Evolutionary conservation across 2,113 vertebrate species (phyloP), one percentile per base, ranked within the genome.

Genomic region (Pteronura brasiliensis): DNA sequence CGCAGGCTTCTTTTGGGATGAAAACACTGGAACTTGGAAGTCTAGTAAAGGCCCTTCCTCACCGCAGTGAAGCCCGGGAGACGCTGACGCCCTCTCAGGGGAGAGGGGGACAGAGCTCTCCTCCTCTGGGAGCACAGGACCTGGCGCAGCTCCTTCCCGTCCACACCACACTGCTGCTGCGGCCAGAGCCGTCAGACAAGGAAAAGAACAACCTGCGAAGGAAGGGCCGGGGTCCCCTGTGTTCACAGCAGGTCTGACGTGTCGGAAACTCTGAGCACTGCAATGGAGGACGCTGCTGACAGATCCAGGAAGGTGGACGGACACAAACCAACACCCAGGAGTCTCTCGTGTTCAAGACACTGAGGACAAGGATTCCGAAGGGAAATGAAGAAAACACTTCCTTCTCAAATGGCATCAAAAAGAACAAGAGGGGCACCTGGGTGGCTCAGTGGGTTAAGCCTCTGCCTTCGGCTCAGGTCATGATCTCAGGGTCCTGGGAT

Each of bases 111-210:
- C 36, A 88, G 14, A 34, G 12, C 69, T 57, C 5, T 59, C 69
- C 18, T 25, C 36, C 57, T 15, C 34, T 69, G 23, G 69, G 29
- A 74, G 31, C 44, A 20, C 18, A 12, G 1, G 49, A 23, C 44
- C 20, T 7, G 49, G 18, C 7, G 27, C 6, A n/a, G 20, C 20
- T 13, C 3, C 49, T 21, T n/a, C 49, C n/a, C 0, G 3, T 52
- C 31, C 11, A 7, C 2, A 2, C 5, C 15, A 0, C 31, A 18
- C 25, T 23, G 31, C 5, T 9, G 3, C 3, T 13, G 21, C 20
- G 39, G 25, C 69, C 69, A 44, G 36, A 74, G 52, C 12, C 11
- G 6, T 6, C 7, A 13, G 18, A 23, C 31, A 7, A 23, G 31
- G 52, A 21, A 25, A 34, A 11, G 47, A 52, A 80, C 18, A 74